Base-by-base conservation (phyloP, 2,888 invertebrate species). In the Heliconius ethilla region DNA sequence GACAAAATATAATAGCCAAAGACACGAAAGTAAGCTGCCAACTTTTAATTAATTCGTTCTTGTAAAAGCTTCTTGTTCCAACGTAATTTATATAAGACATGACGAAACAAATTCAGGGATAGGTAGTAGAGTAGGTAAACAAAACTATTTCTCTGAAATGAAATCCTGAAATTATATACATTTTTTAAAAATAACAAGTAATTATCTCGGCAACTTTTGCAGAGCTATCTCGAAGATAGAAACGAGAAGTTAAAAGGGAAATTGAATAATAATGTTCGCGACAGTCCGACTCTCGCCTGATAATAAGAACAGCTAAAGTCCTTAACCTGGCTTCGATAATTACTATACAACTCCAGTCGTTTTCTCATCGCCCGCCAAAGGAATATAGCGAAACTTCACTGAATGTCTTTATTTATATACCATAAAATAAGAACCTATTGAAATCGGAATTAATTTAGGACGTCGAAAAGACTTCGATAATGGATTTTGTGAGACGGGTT, bases 321-420 rank as follows among this genome's bases (percentile, higher is more conserved):
- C 78, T 85, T 84, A 83, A 86, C 86, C 85, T 84, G 83, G 79
- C 81, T 84, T 82, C 84, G 85, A 87, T 88, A 88, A 89, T 89
- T 87, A 87, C 85, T 78, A 79, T 82, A 76, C 82, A 89, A 89
- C 83, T 90, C 89, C 72, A 82, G 81, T 86, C 85, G 85, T 87
- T 87, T 83, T 84, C 84, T 84, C 85, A 85, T 83, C 82, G 81
- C 82, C 83, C 82, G 84, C 79, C 80, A 81, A 83, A 85, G 85
- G 86, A 85, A 87, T 87, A 82, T 83, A 74, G 83, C 78, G 84
- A 72, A 74, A 88, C 83, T 89, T 86, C 69, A 81, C 77, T 82
- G 75, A 72, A 78, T 79, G 82, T 76, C 78, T 83, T 80, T 75
- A 82, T 40, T 74, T 62, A 55, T 59, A 29, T 59, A 80, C 80